Evolutionary conservation across 1,140 invertebrate species (phyloP).

Genomic region (Drosophila bipectinata): DNA sequence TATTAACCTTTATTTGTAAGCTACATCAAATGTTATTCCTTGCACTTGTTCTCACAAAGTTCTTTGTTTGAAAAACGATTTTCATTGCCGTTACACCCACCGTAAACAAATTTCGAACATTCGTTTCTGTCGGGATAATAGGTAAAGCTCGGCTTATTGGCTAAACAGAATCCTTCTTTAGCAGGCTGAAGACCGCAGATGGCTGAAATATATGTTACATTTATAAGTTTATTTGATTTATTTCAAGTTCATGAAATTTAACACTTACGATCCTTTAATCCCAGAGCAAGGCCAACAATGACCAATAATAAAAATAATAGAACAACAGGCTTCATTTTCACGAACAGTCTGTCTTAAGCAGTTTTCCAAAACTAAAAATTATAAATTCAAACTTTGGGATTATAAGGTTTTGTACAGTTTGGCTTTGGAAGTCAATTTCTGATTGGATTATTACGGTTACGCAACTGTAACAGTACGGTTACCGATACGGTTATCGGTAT

Average conservation of each 20-base stretch:
- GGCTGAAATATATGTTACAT: background rate
- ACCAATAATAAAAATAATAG: background rate
- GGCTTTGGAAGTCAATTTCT: too few species aligned
- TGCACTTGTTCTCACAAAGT: constrained; percentile 4
- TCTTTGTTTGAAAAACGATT: constrained; percentile 88
- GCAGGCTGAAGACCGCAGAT: background rate
- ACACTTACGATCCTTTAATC: constrained; percentile 6
- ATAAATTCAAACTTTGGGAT: background rate
- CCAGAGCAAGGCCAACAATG: background rate
- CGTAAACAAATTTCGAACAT: constrained; percentile 90
- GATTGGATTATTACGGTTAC: too few species aligned
- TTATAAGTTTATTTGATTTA: background rate
- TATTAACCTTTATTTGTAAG: too few species aligned
- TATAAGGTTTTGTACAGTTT: background rate
- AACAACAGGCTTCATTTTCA: background rate
- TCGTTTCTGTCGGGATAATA: constrained; percentile 89
- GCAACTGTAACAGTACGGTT: too few species aligned
- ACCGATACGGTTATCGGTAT: too few species aligned
- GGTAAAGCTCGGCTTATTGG: constrained; percentile 88
- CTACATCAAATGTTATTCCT: background rate
- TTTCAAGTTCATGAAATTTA: too few species aligned
- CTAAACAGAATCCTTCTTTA: too few species aligned
- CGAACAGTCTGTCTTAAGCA: background rate
- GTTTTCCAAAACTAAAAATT: background rate
- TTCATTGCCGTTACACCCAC: constrained; percentile 93